Evolutionary conservation across 2,113 vertebrate species (phyloP).

Genomic region (Phocoena sinus): DNA sequence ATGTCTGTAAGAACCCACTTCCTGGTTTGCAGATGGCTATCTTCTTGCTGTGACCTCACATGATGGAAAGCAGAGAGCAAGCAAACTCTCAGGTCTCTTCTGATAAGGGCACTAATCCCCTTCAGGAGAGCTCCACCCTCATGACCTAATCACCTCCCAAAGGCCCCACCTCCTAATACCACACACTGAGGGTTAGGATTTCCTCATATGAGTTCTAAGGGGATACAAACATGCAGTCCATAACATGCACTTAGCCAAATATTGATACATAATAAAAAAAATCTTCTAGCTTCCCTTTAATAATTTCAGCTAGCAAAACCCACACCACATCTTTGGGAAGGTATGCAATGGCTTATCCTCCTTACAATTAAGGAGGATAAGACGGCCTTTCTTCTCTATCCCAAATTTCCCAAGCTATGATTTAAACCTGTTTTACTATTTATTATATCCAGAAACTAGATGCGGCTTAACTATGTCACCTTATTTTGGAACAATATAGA

Average conservation of each 20-base stretch:
- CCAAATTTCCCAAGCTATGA: not conserved
- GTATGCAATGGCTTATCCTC: not conserved
- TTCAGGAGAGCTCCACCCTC: not conserved
- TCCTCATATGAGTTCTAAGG: not conserved
- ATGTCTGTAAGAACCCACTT: not conserved
- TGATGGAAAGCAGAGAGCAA: not conserved
- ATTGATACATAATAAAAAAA: not conserved
- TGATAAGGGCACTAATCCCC: not conserved
- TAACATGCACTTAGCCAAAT: not conserved
- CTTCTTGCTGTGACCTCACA: not conserved
- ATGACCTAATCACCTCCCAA: not conserved
- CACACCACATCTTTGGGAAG: not conserved
- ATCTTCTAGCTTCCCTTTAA: not conserved
- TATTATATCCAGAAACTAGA: not conserved
- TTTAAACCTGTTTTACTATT: not conserved
- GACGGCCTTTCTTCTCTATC: not conserved
- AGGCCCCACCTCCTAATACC: not conserved
- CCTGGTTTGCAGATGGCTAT: not conserved
- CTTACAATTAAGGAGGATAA: not conserved
- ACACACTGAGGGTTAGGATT: not conserved
- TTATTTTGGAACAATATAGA: not conserved
- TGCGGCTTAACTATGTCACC: not conserved
- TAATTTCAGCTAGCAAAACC: not conserved
- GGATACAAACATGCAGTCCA: not conserved
- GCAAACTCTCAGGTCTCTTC: not conserved